A percentile compares a stretch with the other conserved stretches of the same genome.
phyloP scores from a whole-genome alignment of 2,888 invertebrate species.

The Ormyrus pomaceus region DNA sequence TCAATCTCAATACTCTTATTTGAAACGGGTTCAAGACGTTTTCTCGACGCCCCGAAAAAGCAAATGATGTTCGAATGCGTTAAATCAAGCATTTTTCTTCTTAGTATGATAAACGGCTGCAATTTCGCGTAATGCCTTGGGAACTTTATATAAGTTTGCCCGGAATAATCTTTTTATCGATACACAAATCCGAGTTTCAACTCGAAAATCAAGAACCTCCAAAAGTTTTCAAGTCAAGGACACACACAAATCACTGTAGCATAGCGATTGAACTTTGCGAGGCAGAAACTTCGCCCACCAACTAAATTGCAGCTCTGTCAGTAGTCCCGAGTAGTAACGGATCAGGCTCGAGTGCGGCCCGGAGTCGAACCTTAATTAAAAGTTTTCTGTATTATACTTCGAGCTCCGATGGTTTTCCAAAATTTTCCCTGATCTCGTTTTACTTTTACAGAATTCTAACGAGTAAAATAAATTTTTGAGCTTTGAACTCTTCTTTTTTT shows the following conservation, averaged over 20 bases:
- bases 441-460: background rate
- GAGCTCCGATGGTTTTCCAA: background rate
- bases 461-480: too few species aligned
- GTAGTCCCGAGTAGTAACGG: constrained; percentile 41
- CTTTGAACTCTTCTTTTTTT: background rate
- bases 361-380: constrained; percentile 43
- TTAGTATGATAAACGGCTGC: constrained; percentile 15
- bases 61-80: background rate
- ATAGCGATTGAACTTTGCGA: constrained; percentile 47
- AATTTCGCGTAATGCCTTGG: constrained; percentile 17
- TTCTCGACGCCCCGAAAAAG: background rate
- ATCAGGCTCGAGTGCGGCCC: background rate
- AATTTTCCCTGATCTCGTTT: background rate
- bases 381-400: background rate
- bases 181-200: constrained; percentile 14
- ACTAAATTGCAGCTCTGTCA: constrained; percentile 46
- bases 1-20: background rate
- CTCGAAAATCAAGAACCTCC: constrained; percentile 38
- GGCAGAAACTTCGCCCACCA: constrained; percentile 53
- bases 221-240: constrained; percentile 45
- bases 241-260: constrained; percentile 25
- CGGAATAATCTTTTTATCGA: constrained; percentile 36
- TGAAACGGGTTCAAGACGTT: too few species aligned
- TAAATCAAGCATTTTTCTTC: constrained; percentile 7
- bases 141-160: constrained; percentile 22